Evolutionary conservation across 2,113 vertebrate species (phyloP).

Genomic region (Tricholaema leucomelas): DNA sequence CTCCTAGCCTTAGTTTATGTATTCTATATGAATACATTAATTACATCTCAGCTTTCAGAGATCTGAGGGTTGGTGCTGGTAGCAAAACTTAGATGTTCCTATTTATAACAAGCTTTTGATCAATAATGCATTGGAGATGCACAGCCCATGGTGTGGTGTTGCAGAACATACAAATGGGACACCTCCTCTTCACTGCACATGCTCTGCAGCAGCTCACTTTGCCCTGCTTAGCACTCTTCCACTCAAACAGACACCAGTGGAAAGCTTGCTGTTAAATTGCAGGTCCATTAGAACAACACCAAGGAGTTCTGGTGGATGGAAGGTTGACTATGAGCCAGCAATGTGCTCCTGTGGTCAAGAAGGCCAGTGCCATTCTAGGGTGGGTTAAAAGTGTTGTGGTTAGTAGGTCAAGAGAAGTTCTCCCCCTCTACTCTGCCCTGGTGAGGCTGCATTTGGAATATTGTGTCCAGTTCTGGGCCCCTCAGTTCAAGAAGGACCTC

Average conservation of each 20-base stretch:
- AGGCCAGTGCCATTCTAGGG: too few species aligned
- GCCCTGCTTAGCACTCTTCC: not conserved
- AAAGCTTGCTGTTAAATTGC: not conserved
- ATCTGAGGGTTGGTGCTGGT: conserved; percentile 9
- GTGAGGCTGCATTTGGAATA: too few species aligned
- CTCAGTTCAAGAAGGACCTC: too few species aligned
- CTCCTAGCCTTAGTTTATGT: not conserved
- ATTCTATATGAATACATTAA: not conserved
- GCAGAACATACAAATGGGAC: not conserved
- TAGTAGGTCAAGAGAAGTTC: too few species aligned
- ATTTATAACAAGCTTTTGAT: conserved; percentile 57
- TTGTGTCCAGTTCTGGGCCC: too few species aligned
- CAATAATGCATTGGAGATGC: conserved; percentile 54
- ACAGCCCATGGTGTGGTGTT: not conserved
- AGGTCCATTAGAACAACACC: not conserved
- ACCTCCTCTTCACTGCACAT: not conserved
- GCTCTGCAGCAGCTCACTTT: not conserved
- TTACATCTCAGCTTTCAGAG: not conserved
- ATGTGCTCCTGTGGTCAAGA: too few species aligned
- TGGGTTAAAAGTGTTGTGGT: too few species aligned
- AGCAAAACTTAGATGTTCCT: conserved; percentile 1
- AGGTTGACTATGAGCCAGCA: too few species aligned
- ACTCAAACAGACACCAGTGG: not conserved
- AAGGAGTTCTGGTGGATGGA: too few species aligned
- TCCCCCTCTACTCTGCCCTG: too few species aligned